These are phyloP conservation scores for Hipposideros larvatus DNA, from an alignment of 2,797 vertebrate species.

Conservation along the genomic window DNA sequence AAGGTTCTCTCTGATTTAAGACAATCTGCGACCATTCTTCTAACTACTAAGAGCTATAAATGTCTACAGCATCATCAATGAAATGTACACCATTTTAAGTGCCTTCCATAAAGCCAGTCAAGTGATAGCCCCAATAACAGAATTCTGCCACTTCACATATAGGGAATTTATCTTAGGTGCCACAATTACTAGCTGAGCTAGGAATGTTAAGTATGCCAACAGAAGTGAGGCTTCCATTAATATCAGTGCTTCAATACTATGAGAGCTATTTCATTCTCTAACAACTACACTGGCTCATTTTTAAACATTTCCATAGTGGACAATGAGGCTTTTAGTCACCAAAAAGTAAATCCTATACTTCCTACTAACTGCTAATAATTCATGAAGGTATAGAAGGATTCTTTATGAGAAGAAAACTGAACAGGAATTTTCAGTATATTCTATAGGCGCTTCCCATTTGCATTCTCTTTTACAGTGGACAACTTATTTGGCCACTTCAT, in stretches of 20 bases:
- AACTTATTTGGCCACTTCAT: constrained; percentile 29
- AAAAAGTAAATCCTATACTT: neutral
- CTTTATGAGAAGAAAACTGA: neutral
- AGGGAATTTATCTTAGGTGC: neutral
- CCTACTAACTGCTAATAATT: neutral
- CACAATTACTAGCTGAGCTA: neutral
- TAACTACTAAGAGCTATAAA: neutral
- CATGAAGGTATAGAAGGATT: neutral
- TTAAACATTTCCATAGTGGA: neutral
- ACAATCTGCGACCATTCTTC: neutral
- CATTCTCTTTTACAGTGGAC: neutral
- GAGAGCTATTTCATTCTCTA: constrained; percentile 19
- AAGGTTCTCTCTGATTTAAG: neutral
- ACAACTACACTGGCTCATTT: neutral
- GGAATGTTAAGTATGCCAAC: neutral
- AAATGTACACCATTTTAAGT: neutral
- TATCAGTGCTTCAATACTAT: neutral
- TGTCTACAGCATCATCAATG: neutral
- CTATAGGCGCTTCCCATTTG: neutral
- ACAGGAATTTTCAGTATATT: neutral
- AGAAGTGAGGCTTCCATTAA: neutral
- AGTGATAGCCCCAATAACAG: neutral
- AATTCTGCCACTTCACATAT: neutral
- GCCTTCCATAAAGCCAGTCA: neutral
- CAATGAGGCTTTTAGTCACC: neutral